Percentiles rank a stretch among this genome's conserved stretches.
These are phyloP conservation scores for Paraescarpia echinospica DNA, from an alignment of 1,140 invertebrate species.

Conservation along the genomic window DNA sequence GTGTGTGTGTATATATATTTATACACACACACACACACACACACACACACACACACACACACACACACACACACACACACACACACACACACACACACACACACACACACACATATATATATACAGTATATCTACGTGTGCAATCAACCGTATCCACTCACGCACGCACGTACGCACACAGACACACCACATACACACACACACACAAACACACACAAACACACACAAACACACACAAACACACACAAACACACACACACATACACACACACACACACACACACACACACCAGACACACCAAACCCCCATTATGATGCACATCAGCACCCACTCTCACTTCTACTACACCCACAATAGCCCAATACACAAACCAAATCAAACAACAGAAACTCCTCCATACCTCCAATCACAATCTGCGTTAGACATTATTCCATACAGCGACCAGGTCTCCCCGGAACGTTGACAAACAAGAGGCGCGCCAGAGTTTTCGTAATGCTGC, in stretches of 20 bases:
- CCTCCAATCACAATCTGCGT: background rate
- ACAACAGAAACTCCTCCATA: background rate
- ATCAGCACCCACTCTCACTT: background rate
- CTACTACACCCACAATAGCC: background rate
- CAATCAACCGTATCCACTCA: too few species aligned
- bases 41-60: too few species aligned
- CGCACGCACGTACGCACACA: background rate
- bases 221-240: too few species aligned
- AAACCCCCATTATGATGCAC: background rate
- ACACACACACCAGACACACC: background rate
- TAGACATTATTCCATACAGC: background rate
- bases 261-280: background rate
- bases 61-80: too few species aligned
- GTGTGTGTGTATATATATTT: too few species aligned
- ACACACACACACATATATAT: too few species aligned
- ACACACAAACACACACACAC: too few species aligned
- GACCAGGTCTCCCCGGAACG: background rate
- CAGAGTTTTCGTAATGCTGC: background rate
- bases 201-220: too few species aligned
- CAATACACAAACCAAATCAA: background rate
- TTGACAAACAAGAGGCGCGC: background rate
- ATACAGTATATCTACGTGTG: too few species aligned
- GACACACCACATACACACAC: too few species aligned
- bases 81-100: too few species aligned
- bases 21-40: too few species aligned